Conservation (phyloP, 2,888 invertebrate species). For the Leptinotarsa haldemani region DNA sequence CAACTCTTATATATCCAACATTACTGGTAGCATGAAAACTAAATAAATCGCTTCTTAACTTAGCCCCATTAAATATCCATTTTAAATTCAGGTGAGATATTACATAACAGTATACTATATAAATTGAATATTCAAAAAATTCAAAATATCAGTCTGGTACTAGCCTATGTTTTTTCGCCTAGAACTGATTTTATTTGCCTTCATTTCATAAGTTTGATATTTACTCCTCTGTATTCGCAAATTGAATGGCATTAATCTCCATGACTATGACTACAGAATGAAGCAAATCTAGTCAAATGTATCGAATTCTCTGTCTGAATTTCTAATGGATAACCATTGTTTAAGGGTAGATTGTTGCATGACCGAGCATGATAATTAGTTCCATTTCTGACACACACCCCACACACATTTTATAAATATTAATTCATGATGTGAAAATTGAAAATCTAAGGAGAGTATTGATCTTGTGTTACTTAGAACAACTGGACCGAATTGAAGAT, state of each 20-base stretch:
- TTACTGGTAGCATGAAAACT: conserved; percentile 29
- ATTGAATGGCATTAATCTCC: neutral
- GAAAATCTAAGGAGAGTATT: conserved; percentile 26
- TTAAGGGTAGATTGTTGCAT: conserved; percentile 50
- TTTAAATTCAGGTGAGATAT: conserved; percentile 24
- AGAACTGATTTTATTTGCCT: too few relatives aligned
- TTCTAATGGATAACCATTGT: conserved; percentile 19
- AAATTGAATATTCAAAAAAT: too few relatives aligned
- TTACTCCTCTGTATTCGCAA: neutral
- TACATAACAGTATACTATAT: neutral
- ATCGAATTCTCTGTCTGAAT: conserved; percentile 7
- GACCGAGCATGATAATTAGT: conserved; percentile 52
- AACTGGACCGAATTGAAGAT: conserved; percentile 99
- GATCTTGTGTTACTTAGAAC: conserved; percentile 74
- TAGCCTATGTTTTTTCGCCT: too few relatives aligned
- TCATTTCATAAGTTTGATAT: neutral
- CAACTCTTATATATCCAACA: conserved; percentile 30
- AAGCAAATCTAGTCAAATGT: too few relatives aligned
- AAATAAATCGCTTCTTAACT: conserved; percentile 21
- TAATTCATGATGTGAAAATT: conserved; percentile 24
- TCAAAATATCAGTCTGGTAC: too few relatives aligned
- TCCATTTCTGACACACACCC: conserved; percentile 44
- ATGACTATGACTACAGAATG: neutral
- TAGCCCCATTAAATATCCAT: conserved; percentile 18
- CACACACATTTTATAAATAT: conserved; percentile 33